phyloP scores from a whole-genome alignment of 2,888 invertebrate species.

The Philaethria dido region DNA sequence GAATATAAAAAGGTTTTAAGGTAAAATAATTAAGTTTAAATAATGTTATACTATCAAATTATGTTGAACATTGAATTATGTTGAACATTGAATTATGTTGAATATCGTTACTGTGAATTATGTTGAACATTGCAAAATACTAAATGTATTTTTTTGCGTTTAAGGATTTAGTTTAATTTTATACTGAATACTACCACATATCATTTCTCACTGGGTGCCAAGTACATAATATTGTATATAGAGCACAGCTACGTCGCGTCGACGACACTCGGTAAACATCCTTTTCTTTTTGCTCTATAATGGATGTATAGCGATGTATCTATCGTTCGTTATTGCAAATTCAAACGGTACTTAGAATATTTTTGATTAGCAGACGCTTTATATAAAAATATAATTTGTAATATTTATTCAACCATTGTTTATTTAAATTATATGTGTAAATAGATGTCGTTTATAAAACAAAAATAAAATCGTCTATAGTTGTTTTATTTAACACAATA shows the following conservation, averaged over 20 bases:
- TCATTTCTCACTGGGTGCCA: conserved; percentile 1
- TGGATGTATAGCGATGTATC: background rate
- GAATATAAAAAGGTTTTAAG: background rate
- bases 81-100: too few relatives aligned
- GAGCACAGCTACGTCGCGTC: conserved; percentile 3
- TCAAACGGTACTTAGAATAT: background rate
- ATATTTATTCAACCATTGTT: background rate
- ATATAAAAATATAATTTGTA: background rate
- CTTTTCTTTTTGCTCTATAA: conserved; percentile 5
- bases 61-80: too few relatives aligned
- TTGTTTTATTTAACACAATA: conserved; percentile 4
- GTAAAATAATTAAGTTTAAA: background rate
- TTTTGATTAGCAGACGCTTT: background rate
- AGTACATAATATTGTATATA: background rate
- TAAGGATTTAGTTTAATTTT: background rate
- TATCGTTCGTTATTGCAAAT: background rate
- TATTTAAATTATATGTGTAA: conserved; percentile 4
- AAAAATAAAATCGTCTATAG: background rate
- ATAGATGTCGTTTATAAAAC: conserved; percentile 9
- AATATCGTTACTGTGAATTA: too few relatives aligned
- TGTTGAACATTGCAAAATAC: too few relatives aligned
- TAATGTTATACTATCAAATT: background rate
- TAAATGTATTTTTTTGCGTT: background rate
- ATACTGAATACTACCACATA: background rate
- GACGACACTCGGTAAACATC: background rate